phyloP scores from a whole-genome alignment of 2,113 vertebrate genomes.

The Forbesichthys agassizii region DNA sequence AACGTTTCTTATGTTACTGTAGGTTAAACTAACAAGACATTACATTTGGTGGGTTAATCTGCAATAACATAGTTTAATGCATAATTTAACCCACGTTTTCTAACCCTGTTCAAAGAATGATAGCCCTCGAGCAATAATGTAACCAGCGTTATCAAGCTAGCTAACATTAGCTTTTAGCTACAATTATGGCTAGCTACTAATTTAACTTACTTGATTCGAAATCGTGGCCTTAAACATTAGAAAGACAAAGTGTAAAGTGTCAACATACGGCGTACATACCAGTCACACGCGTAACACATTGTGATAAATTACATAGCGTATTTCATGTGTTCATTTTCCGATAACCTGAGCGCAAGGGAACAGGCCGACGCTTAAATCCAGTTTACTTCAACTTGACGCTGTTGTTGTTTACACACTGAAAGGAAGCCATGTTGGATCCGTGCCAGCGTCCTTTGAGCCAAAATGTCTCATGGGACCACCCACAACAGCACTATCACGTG shows the following conservation, averaged over 20 bases:
- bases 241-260: background rate
- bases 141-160: background rate
- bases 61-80: too few relatives aligned
- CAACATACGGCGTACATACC: constrained; percentile 48
- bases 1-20: too few relatives aligned
- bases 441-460: constrained; percentile 62
- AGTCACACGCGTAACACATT: constrained; percentile 65
- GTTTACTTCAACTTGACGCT: constrained; percentile 64
- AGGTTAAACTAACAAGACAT: too few relatives aligned
- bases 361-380: constrained; percentile 44
- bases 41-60: too few relatives aligned
- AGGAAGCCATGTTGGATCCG: constrained; percentile 69
- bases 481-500: too few relatives aligned
- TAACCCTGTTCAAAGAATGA: too few relatives aligned
- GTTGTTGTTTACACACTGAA: constrained; percentile 72
- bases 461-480: constrained; percentile 59
- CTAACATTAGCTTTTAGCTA: constrained; percentile 45
- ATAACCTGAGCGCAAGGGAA: constrained; percentile 14
- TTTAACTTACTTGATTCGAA: constrained; percentile 37
- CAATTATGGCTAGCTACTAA: constrained; percentile 34
- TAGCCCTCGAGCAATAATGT: background rate
- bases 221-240: background rate
- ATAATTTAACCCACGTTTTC: too few relatives aligned
- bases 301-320: constrained; percentile 26
- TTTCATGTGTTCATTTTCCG: background rate